phyloP scores from a whole-genome alignment of 2,797 vertebrate genomes.

The Poeciliopsis paucimaculata region DNA sequence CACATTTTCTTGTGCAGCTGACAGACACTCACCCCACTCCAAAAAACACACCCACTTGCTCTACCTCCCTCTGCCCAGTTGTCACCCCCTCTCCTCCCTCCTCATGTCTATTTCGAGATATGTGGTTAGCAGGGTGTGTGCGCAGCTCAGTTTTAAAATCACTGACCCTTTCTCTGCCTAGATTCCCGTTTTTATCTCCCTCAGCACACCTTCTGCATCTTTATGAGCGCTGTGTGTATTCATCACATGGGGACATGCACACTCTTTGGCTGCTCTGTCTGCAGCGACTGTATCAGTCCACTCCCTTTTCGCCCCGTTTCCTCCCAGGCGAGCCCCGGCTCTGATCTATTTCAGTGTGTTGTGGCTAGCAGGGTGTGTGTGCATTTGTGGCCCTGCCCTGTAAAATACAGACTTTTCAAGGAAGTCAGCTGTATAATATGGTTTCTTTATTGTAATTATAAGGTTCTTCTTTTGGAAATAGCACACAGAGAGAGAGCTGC shows the following conservation, averaged over 20 bases:
- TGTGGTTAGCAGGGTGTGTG: constrained; percentile 76
- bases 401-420: constrained; percentile 86
- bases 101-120: constrained; percentile 68
- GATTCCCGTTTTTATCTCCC: constrained; percentile 51
- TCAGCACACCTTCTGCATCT: constrained; percentile 43
- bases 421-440: constrained; percentile 85
- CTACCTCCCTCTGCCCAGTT: constrained; percentile 36
- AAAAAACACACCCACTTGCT: constrained; percentile 57
- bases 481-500: constrained; percentile 59
- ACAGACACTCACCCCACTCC: constrained; percentile 54
- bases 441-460: constrained; percentile 86
- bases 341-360: constrained; percentile 83
- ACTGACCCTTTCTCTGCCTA: constrained; percentile 64
- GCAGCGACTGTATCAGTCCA: constrained; percentile 41
- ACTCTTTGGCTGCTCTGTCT: constrained; percentile 39
- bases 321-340: constrained; percentile 63
- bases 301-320: constrained; percentile 59
- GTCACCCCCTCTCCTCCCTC: constrained; percentile 41
- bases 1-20: constrained; percentile 29
- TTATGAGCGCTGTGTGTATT: constrained; percentile 24
- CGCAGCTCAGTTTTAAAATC: constrained; percentile 56
- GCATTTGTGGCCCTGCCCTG: constrained; percentile 82
- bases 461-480: constrained; percentile 83
- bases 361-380: constrained; percentile 80
- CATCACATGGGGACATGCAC: constrained; percentile 24